Evolutionary conservation across 1,140 invertebrate species (phyloP).

Genomic region (Ganaspis sp.): DNA sequence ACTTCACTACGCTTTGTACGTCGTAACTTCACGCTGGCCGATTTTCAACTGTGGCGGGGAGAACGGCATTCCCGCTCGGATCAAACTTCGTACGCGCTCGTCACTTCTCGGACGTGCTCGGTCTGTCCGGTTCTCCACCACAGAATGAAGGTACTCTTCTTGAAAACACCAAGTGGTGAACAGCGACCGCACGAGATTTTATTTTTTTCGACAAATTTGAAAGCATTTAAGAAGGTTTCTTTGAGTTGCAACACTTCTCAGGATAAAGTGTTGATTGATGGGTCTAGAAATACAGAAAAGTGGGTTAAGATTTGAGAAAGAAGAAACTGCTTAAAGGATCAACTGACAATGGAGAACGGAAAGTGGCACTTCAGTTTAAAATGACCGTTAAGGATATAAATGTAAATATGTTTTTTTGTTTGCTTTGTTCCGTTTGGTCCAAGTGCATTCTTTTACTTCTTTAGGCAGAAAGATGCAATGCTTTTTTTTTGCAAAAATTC

Average conservation of each 20-base stretch:
- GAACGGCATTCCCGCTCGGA: conserved; percentile 58
- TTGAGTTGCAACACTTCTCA: background rate
- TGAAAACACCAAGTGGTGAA: conserved; percentile 54
- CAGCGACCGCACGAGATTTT: conserved; percentile 46
- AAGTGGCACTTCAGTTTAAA: background rate
- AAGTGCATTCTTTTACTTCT: too few relatives aligned
- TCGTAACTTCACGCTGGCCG: conserved; percentile 71
- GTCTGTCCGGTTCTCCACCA: conserved; percentile 20
- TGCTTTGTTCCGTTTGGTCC: too few relatives aligned
- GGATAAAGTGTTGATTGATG: conserved; percentile 8
- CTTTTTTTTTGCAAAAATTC: too few relatives aligned
- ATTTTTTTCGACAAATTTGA: conserved; percentile 39
- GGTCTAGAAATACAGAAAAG: conserved; percentile 22
- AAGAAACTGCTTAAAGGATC: background rate
- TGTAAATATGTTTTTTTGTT: too few relatives aligned
- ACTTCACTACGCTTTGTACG: conserved; percentile 46
- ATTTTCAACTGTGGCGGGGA: conserved; percentile 72
- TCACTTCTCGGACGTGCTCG: conserved; percentile 51
- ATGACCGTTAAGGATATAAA: too few relatives aligned
- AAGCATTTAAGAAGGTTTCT: background rate
- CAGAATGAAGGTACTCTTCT: conserved; percentile 39
- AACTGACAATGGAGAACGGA: background rate
- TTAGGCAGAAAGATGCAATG: too few relatives aligned
- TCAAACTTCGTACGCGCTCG: conserved; percentile 57
- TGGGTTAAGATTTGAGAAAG: too few relatives aligned